A percentile compares a stretch with the other conserved stretches of the same genome.
Conservation (phyloP, 2,113 vertebrate species). For the Mirounga angustirostris region DNA sequence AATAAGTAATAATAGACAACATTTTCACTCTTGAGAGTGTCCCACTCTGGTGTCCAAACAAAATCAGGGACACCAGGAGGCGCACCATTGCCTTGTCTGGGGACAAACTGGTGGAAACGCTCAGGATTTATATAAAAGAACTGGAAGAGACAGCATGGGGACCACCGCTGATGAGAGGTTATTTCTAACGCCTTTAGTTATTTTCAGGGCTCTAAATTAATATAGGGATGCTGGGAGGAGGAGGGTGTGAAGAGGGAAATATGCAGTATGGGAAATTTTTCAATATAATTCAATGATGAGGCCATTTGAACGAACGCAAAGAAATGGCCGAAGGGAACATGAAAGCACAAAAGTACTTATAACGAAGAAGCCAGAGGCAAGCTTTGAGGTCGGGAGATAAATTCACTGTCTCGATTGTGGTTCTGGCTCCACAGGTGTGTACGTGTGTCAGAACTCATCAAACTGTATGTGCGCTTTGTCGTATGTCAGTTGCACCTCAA, state of each 20-base stretch:
- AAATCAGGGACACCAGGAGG: neutral
- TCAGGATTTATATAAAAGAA: neutral
- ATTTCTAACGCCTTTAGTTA: neutral
- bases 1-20: neutral
- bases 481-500: neutral
- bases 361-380: neutral
- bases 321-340: neutral
- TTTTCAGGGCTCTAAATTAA: neutral
- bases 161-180: neutral
- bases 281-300: neutral
- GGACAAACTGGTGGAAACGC: neutral
- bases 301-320: neutral
- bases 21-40: neutral
- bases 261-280: neutral
- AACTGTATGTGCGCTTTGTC: rapidly evolving
- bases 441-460: neutral
- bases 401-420: neutral
- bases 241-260: neutral
- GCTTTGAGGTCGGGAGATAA: neutral
- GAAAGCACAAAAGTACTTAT: neutral
- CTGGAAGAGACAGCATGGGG: neutral
- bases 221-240: neutral
- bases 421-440: neutral
- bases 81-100: rapidly evolving
- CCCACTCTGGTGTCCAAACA: neutral